Evolutionary conservation across 2,113 vertebrate genomes (phyloP), one percentile per base, ranked within the genome.

Genomic region (Lepus timidus): DNA sequence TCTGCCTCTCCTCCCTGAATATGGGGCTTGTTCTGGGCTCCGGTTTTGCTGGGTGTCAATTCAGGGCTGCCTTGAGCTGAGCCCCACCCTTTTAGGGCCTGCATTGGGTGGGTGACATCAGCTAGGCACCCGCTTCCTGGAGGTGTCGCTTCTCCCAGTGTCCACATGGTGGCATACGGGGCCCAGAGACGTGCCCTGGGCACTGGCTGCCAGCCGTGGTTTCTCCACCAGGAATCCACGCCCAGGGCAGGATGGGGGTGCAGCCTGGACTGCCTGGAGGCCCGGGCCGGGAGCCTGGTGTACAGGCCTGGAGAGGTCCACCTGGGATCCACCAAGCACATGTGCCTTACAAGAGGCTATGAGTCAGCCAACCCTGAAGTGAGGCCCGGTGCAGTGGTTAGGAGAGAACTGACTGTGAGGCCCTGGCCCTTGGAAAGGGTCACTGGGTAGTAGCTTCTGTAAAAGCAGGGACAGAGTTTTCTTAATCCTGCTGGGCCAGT

Each of bases 111-210:
- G 6, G 16, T 16, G 16, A 0, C 9, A 33, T 55, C 76, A 3
- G 55, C 25, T n/a, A 62, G 36, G 61, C 0, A 6, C 13, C 51
- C n/a, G 10, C 13, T 13, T 82, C 33, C 61, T 0, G 20, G 67
- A 36, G 64, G 74, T 17, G 51, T 13, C 27, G 0, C 25, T 39
- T 90, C 33, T 61, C 22, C 55, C 1, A 3, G 0, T 31, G 93
- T 61, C 96, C 96, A 93, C 95, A 25, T 2, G 96, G 92, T 84
- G 96, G 94, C 94, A 61, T 29, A 7, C 5, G 0, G 36, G 78
- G 19, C n/a, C 75, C 31, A n/a, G 7, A 73, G 88, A 88, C 51
- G 22, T 44, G 4, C 0, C 79, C 22, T 10, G 51, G 71, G 71
- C 23, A 4, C 10, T 0, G 4, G 85, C 10, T 0, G 75, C 19